Percentiles rank a stretch among this genome's conserved stretches.
phyloP scores from a whole-genome alignment of 2,113 vertebrate genomes.

The Aphelocoma coerulescens region DNA sequence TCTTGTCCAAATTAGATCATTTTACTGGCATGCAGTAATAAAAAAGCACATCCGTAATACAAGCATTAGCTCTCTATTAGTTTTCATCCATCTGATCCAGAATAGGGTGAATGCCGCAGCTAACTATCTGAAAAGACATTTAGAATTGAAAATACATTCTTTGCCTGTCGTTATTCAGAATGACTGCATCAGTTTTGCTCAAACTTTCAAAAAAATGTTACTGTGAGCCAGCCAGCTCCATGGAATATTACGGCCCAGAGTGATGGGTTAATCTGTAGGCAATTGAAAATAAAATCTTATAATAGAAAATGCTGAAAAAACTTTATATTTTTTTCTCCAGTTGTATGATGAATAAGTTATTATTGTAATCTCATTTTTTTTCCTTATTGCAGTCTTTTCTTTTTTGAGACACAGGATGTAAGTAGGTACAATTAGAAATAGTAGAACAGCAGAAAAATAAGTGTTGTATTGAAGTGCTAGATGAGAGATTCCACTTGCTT shows the following conservation, averaged over 20 bases:
- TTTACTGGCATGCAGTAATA: not conserved
- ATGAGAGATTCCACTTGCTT: not conserved
- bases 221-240: not conserved
- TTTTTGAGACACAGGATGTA: not conserved
- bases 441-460: not conserved
- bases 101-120: not conserved
- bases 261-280: not conserved
- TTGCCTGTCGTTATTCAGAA: not conserved
- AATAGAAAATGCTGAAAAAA: not conserved
- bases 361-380: not conserved
- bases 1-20: not conserved
- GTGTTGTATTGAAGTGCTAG: not conserved
- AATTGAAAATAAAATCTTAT: not conserved
- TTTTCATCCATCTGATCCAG: not conserved
- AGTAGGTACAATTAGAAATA: not conserved
- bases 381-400: not conserved
- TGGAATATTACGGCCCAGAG: not conserved
- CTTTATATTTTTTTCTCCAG: not conserved
- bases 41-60: not conserved
- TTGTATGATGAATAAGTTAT: not conserved
- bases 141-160: not conserved
- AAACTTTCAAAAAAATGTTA: not conserved
- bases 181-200: not conserved
- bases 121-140: not conserved
- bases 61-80: not conserved